Evolutionary conservation across 2,888 invertebrate species (phyloP), one percentile per base, ranked within the genome.

Genomic region (Leptothorax acervorum): DNA sequence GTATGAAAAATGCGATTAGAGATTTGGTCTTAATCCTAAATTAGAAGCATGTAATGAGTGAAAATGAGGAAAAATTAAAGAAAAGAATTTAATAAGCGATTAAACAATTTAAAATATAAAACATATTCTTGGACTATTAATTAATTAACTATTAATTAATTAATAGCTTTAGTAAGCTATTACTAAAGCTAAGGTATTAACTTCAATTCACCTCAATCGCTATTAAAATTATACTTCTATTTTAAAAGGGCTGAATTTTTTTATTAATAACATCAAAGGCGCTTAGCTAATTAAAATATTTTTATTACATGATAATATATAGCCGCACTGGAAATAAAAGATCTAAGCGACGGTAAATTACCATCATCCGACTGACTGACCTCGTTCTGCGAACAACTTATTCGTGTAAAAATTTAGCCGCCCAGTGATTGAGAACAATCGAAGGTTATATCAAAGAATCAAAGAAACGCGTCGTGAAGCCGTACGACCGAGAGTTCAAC

Each of bases 381-480:
- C 15, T 12, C n/a, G 9, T 57, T 57, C 55, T 31, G 15, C 23
- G 45, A 68, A 35, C 23, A 15, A 31, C 45, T 70, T 42, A 53
- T 60, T 81, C 60, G 60, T 42, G 79, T 57, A 12, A 71, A 18
- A 12, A 71, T 35, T 48, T 71, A 39, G 9, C 15, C 55, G 55
- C 4, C 8, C 42, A n/a, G 39, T 39, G 60, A 62, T 51, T 71
- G 60, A 12, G 71, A 48, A 81, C 79, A 81, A 71, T 81, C 71
- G 60, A 60, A 71, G 71, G 28, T 81, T 81, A 71, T 81, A 60
- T 71, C 71, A 51, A 23, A 23, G 23, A 23, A 68, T 83, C 76
- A 83, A 68, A 83, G 76, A 66, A 82, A 65, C 57, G 51, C 55
- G 55, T 53, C 18, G 51, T 53, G 62, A 62, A 60, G 35, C 39